Evolutionary conservation across 2,113 vertebrate genomes (phyloP), one percentile per base, ranked within the genome.

Genomic region (Sceloporus undulatus): DNA sequence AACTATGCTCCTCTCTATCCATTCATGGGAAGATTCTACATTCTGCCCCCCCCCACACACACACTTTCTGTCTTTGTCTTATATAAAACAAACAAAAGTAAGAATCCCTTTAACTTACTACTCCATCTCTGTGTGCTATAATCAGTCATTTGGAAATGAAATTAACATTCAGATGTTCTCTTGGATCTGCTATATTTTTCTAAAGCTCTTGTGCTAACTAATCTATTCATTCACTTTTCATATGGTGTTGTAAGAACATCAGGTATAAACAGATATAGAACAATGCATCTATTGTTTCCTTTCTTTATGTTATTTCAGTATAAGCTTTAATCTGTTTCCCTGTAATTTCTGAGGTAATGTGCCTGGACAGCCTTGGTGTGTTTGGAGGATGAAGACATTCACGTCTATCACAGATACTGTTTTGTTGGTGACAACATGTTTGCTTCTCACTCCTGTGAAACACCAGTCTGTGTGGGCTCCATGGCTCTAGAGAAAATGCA

Each of bases 381-480:
- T 87, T 81, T 80, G 48, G 68, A 70, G 23, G 85, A 40, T 59
- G n/a, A 73, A 73, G 78, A 54, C 9, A 79, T 38, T 70, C 7
- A 66, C 6, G 14, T 38, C 25, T 73, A 66, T 78, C 42, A 48
- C 3, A 87, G 48, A 79, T 40, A 19, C n/a, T 65, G 56, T 82
- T 52, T 82, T 38, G 38, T 87, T 75, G 71, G 27, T 62, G 38
- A 48, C 79, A 52, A 27, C 27, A n/a, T 82, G 19, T 76, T 87
- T 77, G 73, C 19, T 68, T 76, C 75, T 73, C 29, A 38, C 59
- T 68, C 29, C 9, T 65, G 62, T 25, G 27, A 79, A 79, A 65
- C n/a, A 66, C 29, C 81, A 70, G 48, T 27, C 62, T 88, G 81
- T 78, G 81, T 88, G 87, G 87, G 73, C 87, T 88, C 34, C 16